phyloP scores from a whole-genome alignment of 2,113 vertebrate genomes.

The Dunckerocampus dactyliophorus region DNA sequence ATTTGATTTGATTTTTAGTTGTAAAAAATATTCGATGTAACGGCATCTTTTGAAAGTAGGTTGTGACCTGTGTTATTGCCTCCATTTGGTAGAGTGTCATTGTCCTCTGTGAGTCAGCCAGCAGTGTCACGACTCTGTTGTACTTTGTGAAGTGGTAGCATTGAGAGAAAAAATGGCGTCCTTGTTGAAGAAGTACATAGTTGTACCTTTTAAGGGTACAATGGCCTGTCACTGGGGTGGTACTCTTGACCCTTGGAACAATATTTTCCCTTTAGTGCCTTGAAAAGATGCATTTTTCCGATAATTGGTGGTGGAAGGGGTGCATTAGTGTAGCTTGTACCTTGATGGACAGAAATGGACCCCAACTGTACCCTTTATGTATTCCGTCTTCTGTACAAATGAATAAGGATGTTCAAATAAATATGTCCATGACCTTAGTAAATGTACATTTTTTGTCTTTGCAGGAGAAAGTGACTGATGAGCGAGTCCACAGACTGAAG shows the following conservation, averaged over 20 bases:
- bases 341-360: too few relatives aligned
- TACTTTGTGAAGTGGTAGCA: background rate
- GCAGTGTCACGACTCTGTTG: background rate
- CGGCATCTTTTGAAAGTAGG: too few relatives aligned
- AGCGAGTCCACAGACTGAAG: conserved; percentile 78
- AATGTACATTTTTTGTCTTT: conserved; percentile 11
- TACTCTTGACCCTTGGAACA: too few relatives aligned
- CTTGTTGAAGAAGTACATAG: background rate
- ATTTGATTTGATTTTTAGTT: too few relatives aligned
- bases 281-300: too few relatives aligned
- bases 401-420: background rate
- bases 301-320: too few relatives aligned
- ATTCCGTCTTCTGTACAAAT: background rate
- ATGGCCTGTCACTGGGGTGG: background rate
- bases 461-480: conserved; percentile 77
- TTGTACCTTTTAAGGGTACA: background rate
- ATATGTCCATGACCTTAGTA: background rate
- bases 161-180: background rate
- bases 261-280: too few relatives aligned
- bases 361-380: background rate
- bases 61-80: background rate
- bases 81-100: background rate
- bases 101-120: background rate
- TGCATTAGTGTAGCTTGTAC: too few relatives aligned
- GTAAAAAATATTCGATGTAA: too few relatives aligned